Evolutionary conservation across 2,888 invertebrate species (phyloP), one percentile per base, ranked within the genome.

Genomic region (Empis stercorea): DNA sequence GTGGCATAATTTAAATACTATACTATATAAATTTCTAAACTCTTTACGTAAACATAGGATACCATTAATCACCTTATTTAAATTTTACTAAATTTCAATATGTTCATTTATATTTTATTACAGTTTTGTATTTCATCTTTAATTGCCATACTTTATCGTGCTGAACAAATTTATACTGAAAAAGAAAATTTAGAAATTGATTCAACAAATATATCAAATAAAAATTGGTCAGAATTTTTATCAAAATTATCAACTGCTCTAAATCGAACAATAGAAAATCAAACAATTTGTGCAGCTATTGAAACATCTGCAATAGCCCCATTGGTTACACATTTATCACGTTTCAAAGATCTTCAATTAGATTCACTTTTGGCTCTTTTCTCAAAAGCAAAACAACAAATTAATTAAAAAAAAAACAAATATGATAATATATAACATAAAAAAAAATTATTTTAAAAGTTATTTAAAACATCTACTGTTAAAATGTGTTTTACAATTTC

Each of bases 81-180:
- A n/a, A n/a, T n/a, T n/a, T n/a, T n/a, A n/a, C n/a, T n/a, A 20
- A 20, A 20, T 20, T 20, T 20, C 3, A 20, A 4, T 20, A 4
- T 20, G 3, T 20, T 20, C 4, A 4, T 5, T 43, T 10, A 9
- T 13, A 27, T 37, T 40, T 41, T 43, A 17, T 53, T 56, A 20
- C 55, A 68, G 70, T 70, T 68, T 53, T 70, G 65, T 30, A 65
- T 70, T 49, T 61, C 67, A 44, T 64, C 68, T 44, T 54, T 70
- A 30, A 63, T 68, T 43, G 63, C 62, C 43, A 55, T 68, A 40
- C 61, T 68, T 51, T 48, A 65, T 39, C 63, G 64, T 47, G 62
- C 65, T 30, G 69, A 68, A 55, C 57, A 60, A 42, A 60, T 70
- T 39, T 70, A 66, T 49, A 55, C 57, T 32, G 51, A 48, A 30